Conservation (phyloP, 2,113 vertebrate genomes). For the Notothenia rossii region DNA sequence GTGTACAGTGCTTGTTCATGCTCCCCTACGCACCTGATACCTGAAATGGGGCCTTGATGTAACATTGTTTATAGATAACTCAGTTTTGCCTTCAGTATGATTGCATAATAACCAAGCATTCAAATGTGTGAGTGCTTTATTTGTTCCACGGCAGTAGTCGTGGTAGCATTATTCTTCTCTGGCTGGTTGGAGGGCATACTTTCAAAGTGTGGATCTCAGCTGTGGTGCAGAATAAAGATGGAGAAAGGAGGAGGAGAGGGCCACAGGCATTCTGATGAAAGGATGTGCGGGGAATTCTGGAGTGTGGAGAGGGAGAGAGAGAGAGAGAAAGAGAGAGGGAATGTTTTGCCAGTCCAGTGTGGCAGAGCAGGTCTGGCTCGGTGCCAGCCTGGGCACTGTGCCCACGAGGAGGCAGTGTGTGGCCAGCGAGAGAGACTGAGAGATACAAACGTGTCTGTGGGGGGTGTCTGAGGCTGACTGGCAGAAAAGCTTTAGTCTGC, state of each 20-base stretch:
- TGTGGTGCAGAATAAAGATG: conserved; percentile 76
- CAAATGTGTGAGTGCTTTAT: conserved; percentile 75
- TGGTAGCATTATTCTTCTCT: conserved; percentile 66
- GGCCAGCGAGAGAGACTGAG: conserved; percentile 55
- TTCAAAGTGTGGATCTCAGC: conserved; percentile 80
- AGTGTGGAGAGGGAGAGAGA: conserved; percentile 57
- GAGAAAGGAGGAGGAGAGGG: conserved; percentile 63
- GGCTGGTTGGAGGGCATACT: conserved; percentile 79
- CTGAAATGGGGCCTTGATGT: conserved; percentile 60
- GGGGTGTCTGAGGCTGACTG: conserved; percentile 54
- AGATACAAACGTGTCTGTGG: conserved; percentile 39
- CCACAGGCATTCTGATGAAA: conserved; percentile 74
- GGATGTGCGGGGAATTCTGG: conserved; percentile 68
- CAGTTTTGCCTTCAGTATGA: conserved; percentile 68
- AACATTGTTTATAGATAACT: conserved; percentile 70
- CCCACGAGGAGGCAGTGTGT: conserved; percentile 84
- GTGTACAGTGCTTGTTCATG: conserved; percentile 38
- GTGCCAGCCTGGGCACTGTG: conserved; percentile 79
- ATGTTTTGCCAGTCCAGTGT: conserved; percentile 71
- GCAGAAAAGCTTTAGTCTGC: conserved; percentile 45
- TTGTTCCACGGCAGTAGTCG: conserved; percentile 70
- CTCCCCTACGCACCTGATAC: conserved; percentile 58
- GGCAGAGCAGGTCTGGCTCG: conserved; percentile 71
- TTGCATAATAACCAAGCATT: conserved; percentile 79
- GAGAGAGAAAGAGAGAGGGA: conserved; percentile 43